These are phyloP conservation scores for Lutjanus campechanus DNA, from an alignment of 2,797 vertebrate species.

Conservation along the genomic window DNA sequence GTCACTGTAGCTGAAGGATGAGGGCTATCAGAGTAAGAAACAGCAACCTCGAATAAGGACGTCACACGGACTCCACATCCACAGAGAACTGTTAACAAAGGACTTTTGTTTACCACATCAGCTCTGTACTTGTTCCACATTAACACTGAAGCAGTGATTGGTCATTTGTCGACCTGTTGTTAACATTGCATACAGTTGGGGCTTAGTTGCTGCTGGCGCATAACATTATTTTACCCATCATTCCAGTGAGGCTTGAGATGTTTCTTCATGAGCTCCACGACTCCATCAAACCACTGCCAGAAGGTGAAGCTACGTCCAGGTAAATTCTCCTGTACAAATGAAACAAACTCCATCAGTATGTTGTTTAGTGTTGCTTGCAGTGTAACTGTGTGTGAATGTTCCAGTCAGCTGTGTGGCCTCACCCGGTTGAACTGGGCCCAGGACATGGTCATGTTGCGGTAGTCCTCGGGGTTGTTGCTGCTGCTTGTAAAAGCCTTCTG, in stretches of 20 bases:
- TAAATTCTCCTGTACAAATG: slow-evolving; percentile 90
- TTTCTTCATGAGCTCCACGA: slow-evolving; percentile 97
- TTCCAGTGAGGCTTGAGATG: slow-evolving; percentile 95
- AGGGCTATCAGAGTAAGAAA: too few species aligned
- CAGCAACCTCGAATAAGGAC: too few species aligned
- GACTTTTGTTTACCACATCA: too few species aligned
- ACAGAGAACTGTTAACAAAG: too few species aligned
- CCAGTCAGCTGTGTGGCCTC: slow-evolving; percentile 45
- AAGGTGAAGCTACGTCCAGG: slow-evolving; percentile 97
- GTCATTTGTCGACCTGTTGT: too few species aligned
- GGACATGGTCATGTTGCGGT: slow-evolving; percentile 91
- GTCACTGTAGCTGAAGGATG: too few species aligned
- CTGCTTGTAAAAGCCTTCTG: slow-evolving; percentile 95
- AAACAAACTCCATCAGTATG: slow-evolving; percentile 16
- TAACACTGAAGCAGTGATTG: too few species aligned
- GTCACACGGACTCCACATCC: too few species aligned
- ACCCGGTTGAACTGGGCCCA: slow-evolving; percentile 99
- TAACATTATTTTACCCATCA: slow-evolving; percentile 87
- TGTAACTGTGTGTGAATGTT: background rate
- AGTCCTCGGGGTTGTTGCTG: slow-evolving; percentile 92
- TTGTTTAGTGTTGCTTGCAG: background rate
- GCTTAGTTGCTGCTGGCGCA: too few species aligned
- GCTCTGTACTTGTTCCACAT: too few species aligned
- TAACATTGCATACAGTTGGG: too few species aligned
- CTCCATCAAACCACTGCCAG: slow-evolving; percentile 99